phyloP scores from a whole-genome alignment of 2,888 invertebrate genomes.

The Cosmorhoe ocellata region DNA sequence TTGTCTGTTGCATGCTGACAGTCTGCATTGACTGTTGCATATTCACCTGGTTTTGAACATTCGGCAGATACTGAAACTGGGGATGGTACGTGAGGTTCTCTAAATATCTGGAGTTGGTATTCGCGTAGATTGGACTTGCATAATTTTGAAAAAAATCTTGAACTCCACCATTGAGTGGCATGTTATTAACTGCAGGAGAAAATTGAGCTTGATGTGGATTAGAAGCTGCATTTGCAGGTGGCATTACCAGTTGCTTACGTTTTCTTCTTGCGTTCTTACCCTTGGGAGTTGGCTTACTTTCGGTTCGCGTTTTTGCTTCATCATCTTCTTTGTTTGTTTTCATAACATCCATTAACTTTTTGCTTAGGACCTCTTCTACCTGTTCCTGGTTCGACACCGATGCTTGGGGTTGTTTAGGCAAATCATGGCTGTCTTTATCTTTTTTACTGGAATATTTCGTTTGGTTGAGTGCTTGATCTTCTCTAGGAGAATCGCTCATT shows the following conservation, averaged over 20 bases:
- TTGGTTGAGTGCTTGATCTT: slow-evolving; percentile 40
- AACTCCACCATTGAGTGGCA: slow-evolving; percentile 38
- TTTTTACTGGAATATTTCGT: slow-evolving; percentile 3
- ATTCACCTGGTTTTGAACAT: slow-evolving; percentile 38
- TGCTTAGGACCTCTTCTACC: slow-evolving; percentile 10
- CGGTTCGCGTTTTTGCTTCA: slow-evolving; percentile 29
- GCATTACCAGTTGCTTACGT: slow-evolving; percentile 48
- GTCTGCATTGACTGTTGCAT: slow-evolving; percentile 25
- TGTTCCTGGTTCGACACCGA: slow-evolving; percentile 6
- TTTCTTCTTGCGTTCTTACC: slow-evolving; percentile 62
- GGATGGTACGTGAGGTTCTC: slow-evolving; percentile 68
- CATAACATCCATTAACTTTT: slow-evolving; percentile 18
- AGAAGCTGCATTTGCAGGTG: slow-evolving; percentile 39
- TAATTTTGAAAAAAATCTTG: slow-evolving; percentile 58
- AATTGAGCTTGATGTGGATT: slow-evolving; percentile 30
- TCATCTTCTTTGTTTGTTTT: slow-evolving; percentile 41
- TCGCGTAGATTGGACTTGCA: slow-evolving; percentile 57
- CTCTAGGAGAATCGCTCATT: slow-evolving; percentile 43
- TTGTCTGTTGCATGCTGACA: slow-evolving; percentile 18
- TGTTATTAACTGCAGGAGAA: slow-evolving; percentile 12
- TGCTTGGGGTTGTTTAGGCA: not conserved
- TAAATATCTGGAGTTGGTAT: slow-evolving; percentile 60
- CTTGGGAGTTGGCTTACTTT: slow-evolving; percentile 42
- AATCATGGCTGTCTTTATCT: not conserved
- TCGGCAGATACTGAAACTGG: slow-evolving; percentile 58